These are phyloP conservation scores for Apodemia duryi DNA, from an alignment of 2,888 invertebrate species.

Conservation along the genomic window DNA sequence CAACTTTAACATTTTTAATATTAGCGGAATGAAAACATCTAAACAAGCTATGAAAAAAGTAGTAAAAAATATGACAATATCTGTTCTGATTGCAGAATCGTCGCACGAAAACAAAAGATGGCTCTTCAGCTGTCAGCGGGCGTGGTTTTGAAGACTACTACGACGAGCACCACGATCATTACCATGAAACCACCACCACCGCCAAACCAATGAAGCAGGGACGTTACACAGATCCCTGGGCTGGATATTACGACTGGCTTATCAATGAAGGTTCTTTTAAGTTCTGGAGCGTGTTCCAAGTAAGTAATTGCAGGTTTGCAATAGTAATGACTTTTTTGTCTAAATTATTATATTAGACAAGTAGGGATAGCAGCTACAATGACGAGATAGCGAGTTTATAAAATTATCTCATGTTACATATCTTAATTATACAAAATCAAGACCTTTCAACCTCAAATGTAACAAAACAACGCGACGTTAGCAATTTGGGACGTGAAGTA, in stretches of 20 bases:
- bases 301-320: neutral
- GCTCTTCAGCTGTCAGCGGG: constrained; percentile 41
- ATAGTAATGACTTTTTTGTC: no score
- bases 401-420: no score
- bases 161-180: constrained; percentile 58
- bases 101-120: constrained; percentile 36
- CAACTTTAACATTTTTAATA: no score
- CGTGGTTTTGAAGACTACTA: constrained; percentile 70
- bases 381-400: no score
- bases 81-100: constrained; percentile 39
- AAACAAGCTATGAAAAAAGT: no score
- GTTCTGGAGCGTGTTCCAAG: constrained; percentile 93
- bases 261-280: constrained; percentile 94
- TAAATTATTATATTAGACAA: no score
- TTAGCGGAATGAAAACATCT: no score
- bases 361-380: no score
- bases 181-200: constrained; percentile 57
- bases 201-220: constrained; percentile 77
- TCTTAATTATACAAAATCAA: no score
- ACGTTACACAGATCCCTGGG: constrained; percentile 84
- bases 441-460: no score
- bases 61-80: neutral
- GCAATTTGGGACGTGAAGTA: no score
- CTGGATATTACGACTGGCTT: constrained; percentile 91
- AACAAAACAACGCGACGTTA: no score